Conservation (phyloP, 2,113 vertebrate genomes). For the Varanus salvator region DNA sequence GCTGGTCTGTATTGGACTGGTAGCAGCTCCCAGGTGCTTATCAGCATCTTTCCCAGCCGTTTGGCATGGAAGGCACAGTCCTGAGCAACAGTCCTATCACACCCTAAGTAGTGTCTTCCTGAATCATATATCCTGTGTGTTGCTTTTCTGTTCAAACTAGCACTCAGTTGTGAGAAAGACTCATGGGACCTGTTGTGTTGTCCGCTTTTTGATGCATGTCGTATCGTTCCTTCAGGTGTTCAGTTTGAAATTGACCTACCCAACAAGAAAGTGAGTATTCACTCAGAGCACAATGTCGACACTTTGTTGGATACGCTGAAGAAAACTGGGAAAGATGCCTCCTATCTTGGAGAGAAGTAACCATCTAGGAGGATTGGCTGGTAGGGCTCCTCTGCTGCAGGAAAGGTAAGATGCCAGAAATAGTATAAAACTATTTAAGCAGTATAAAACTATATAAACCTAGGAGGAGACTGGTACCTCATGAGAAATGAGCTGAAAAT, state of each 20-base stretch:
- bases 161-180: neutral
- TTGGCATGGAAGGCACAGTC: neutral
- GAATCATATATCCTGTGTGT: neutral
- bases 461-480: too few relatives aligned
- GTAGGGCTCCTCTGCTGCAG: neutral
- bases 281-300: conserved; percentile 84
- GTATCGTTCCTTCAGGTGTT: conserved; percentile 77
- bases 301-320: conserved; percentile 86
- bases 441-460: too few relatives aligned
- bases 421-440: neutral
- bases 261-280: conserved; percentile 91
- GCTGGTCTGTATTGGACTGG: neutral
- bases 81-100: neutral
- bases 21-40: neutral
- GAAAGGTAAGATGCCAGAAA: conserved; percentile 17
- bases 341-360: conserved; percentile 82
- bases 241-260: conserved; percentile 92
- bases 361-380: neutral
- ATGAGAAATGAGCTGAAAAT: neutral
- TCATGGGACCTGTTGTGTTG: neutral
- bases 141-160: neutral
- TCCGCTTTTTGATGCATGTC: neutral
- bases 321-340: conserved; percentile 91
- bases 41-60: neutral
- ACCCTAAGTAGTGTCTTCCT: neutral